Conservation (phyloP, 2,888 invertebrate genomes). For the Lysandra bellargus region DNA sequence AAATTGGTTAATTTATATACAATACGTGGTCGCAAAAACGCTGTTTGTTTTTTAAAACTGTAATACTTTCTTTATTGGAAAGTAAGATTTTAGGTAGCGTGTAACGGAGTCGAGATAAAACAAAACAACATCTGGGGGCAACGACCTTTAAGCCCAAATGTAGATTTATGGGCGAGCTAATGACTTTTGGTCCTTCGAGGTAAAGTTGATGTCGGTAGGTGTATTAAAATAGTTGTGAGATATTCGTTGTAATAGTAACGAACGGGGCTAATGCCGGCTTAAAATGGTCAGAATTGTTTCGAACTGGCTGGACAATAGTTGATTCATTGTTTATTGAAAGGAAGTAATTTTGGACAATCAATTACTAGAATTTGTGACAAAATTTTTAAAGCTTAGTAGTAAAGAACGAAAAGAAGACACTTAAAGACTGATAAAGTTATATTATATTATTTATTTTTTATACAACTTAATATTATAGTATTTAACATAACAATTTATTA, state of each 20-base stretch:
- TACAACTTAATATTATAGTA: no score
- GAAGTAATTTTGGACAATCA: no score
- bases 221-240: neutral
- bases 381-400: no score
- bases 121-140: slow-evolving; percentile 6
- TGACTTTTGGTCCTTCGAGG: slow-evolving; percentile 2
- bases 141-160: neutral
- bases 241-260: neutral
- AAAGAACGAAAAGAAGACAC: no score
- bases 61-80: slow-evolving; percentile 32
- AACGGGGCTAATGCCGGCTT: neutral
- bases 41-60: slow-evolving; percentile 53
- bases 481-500: no score
- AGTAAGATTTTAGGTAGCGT: slow-evolving; percentile 33
- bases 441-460: no score
- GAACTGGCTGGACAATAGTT: neutral
- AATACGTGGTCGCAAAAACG: slow-evolving; percentile 42
- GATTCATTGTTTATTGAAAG: neutral
- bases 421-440: no score
- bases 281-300: neutral
- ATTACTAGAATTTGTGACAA: no score
- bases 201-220: neutral
- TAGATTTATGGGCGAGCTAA: slow-evolving; percentile 25
- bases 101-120: slow-evolving; percentile 28
- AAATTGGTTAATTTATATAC: slow-evolving; percentile 28